Evolutionary conservation across 2,888 invertebrate genomes (phyloP).

Genomic region (Scaptodrosophila latifasciaeformis): DNA sequence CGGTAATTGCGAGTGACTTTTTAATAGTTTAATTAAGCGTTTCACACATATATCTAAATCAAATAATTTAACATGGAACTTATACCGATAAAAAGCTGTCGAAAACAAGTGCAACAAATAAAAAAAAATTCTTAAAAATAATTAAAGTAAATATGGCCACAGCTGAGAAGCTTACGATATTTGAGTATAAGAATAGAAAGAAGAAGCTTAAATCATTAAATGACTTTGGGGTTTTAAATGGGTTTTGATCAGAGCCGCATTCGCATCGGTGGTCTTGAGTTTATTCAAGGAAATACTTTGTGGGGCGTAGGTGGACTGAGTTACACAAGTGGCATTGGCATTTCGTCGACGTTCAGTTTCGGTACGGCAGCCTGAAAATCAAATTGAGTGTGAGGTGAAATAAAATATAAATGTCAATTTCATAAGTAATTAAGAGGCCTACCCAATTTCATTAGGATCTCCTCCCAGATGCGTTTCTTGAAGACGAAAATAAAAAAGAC

Average conservation of each 20-base stretch:
- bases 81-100: too few species aligned
- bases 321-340: slow-evolving; percentile 35
- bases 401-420: neutral
- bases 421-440: slow-evolving; percentile 44
- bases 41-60: too few species aligned
- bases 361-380: neutral
- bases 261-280: slow-evolving; percentile 18
- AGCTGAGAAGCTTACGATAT: too few species aligned
- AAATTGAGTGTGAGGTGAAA: neutral
- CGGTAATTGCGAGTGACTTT: too few species aligned
- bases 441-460: slow-evolving; percentile 79
- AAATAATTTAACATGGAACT: too few species aligned
- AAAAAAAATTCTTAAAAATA: too few species aligned
- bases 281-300: slow-evolving; percentile 46
- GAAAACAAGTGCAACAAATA: too few species aligned
- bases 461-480: slow-evolving; percentile 80
- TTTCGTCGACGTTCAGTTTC: slow-evolving; percentile 18
- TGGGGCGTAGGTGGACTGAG: slow-evolving; percentile 48
- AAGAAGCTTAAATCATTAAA: too few species aligned
- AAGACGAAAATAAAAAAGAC: slow-evolving; percentile 84
- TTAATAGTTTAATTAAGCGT: too few species aligned
- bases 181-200: too few species aligned
- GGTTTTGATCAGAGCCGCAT: neutral
- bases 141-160: too few species aligned
- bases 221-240: too few species aligned